Conservation (phyloP, 2,113 vertebrate species). For the Austrofundulus limnaeus region DNA sequence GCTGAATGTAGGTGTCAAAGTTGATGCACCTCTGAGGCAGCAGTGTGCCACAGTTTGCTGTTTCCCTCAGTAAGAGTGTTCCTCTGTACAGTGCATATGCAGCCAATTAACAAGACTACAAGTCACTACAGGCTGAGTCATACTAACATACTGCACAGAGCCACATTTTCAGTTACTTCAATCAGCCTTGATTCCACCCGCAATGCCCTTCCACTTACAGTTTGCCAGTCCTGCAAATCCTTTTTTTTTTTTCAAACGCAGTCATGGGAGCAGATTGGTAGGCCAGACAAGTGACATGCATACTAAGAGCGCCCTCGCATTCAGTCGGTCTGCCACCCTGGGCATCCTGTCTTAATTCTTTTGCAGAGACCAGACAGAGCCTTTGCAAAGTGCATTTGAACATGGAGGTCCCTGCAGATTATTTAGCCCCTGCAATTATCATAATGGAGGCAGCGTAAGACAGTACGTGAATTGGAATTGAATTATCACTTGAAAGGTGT, state of each 20-base stretch:
- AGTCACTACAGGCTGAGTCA: constrained; percentile 31
- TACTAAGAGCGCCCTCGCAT: constrained; percentile 68
- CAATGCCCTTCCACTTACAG: constrained; percentile 40
- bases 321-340: constrained; percentile 59
- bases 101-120: constrained; percentile 39
- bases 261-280: constrained; percentile 64
- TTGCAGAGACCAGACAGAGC: constrained; percentile 59
- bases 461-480: constrained; percentile 60
- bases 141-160: constrained; percentile 24
- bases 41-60: constrained; percentile 9
- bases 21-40: not conserved
- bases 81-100: constrained; percentile 21
- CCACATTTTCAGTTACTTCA: constrained; percentile 43
- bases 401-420: constrained; percentile 66
- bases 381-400: constrained; percentile 59
- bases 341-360: constrained; percentile 70
- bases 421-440: constrained; percentile 74
- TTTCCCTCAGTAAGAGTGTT: constrained; percentile 5
- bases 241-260: constrained; percentile 56
- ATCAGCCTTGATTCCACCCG: constrained; percentile 24
- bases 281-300: constrained; percentile 64
- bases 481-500: constrained; percentile 65
- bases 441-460: constrained; percentile 73
- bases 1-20: not conserved
- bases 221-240: constrained; percentile 39